Evolutionary conservation across 2,888 invertebrate genomes (phyloP), one percentile per base, ranked within the genome.

Genomic region (Drosophila bunnanda): DNA sequence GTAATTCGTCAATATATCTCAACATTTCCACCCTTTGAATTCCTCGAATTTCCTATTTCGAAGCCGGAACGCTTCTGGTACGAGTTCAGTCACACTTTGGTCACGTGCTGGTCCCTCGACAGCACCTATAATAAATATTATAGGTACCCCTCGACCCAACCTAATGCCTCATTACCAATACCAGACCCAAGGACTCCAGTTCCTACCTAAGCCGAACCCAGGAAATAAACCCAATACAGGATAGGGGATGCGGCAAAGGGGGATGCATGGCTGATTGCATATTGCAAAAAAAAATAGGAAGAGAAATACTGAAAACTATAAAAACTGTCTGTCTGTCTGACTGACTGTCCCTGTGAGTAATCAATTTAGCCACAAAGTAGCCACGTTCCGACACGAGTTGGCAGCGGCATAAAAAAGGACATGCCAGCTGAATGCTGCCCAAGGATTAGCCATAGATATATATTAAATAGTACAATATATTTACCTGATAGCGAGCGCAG

Each of bases 401-500:
- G 36, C 10, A 72, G 73, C 17, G 20, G 44, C 54, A 48, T 59
- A 56, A 38, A 54, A 57, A 68, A 44, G 71, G 44, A 87, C 86
- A 89, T 86, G 86, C 66, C 71, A 53, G 39, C 46, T 77, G 78
- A 69, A 89, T 90, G 75, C 75, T 59, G 73, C 48, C 88, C 87
- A 87, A 90, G 90, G 90, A 90, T 90, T 90, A 89, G 58, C 53
- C 17, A 43, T 55, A 56, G 12, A 28, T 43, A 57, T 12, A 28
- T 43, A 57, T 36, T 52, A 36, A 50, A 48, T 46, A 55, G 28
- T 39, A 32, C 20, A 36, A 52, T 22, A 32, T 53, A 65, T 76
- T 76, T 90, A 92, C 92, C 92, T 90, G 92, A 90, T 87, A 91
- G 77, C 56, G 91, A 90, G 67, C 90, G 92, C 77, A 90, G 80